phyloP scores from a whole-genome alignment of 2,113 vertebrate genomes.

The Eulacestoma nigropectus region DNA sequence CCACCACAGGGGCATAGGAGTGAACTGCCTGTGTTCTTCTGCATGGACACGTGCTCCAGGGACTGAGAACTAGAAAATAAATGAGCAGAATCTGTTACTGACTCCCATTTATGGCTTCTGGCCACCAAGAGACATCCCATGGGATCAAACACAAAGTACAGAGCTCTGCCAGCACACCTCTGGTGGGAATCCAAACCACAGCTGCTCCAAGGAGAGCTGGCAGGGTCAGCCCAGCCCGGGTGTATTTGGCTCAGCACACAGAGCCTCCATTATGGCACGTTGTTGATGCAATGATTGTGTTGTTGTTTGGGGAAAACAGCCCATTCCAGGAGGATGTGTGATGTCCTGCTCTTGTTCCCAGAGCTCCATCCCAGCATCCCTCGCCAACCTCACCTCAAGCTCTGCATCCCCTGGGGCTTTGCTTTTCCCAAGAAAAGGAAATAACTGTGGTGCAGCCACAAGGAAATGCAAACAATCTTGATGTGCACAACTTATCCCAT shows the following conservation, averaged over 20 bases:
- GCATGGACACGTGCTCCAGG: accelerated
- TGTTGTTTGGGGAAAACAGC: not conserved
- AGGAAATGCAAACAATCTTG: not conserved
- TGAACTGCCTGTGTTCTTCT: not conserved
- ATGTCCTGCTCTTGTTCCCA: not conserved
- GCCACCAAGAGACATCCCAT: not conserved
- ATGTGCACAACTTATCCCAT: not conserved
- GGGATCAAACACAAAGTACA: not conserved
- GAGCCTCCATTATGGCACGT: not conserved
- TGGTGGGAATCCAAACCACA: not conserved
- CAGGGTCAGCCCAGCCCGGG: not conserved
- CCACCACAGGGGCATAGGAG: not conserved
- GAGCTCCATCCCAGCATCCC: not conserved
- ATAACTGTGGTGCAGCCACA: not conserved
- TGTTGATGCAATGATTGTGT: not conserved
- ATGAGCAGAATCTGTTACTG: not conserved
- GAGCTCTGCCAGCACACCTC: not conserved
- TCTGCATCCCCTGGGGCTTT: not conserved
- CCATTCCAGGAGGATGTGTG: not conserved
- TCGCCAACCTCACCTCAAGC: not conserved
- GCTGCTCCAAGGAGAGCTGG: not conserved
- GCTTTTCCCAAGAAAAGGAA: not conserved
- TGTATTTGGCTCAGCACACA: not conserved
- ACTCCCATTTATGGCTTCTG: not conserved
- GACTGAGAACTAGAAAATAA: not conserved